A percentile compares a stretch with the other conserved stretches of the same genome.
phyloP scores from a whole-genome alignment of 2,113 vertebrate genomes.

The Pampusana beccarii region DNA sequence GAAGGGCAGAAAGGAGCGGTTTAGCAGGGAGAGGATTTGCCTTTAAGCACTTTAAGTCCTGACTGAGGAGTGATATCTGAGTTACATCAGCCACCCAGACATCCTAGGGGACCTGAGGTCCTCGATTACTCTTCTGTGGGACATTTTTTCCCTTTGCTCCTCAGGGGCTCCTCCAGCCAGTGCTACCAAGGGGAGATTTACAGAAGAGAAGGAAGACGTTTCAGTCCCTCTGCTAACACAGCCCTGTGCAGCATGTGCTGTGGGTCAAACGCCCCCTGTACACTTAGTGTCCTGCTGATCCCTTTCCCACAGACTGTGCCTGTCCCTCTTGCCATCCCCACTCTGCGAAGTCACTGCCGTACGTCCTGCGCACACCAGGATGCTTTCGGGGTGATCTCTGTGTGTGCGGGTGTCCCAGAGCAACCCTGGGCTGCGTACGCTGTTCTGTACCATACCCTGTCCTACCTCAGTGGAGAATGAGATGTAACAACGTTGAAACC shows the following conservation, averaged over 20 bases:
- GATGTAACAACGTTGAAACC: background rate
- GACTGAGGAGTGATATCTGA: background rate
- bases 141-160: background rate
- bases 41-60: background rate
- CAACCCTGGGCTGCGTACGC: accelerated
- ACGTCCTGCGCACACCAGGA: background rate
- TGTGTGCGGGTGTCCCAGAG: background rate
- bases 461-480: background rate
- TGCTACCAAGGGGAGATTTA: background rate
- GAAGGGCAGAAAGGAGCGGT: background rate
- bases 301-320: background rate
- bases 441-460: background rate
- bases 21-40: background rate
- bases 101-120: background rate
- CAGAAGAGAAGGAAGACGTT: background rate
- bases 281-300: background rate
- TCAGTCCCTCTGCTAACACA: background rate
- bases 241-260: background rate
- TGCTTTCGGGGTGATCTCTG: background rate
- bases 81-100: background rate
- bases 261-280: accelerated
- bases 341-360: background rate
- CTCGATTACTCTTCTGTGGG: background rate
- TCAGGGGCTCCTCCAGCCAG: background rate
- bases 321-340: background rate